A percentile compares a stretch with the other conserved stretches of the same genome.
These are phyloP conservation scores for Tholera decimalis DNA, from an alignment of 2,888 invertebrate genomes.

Conservation along the genomic window DNA sequence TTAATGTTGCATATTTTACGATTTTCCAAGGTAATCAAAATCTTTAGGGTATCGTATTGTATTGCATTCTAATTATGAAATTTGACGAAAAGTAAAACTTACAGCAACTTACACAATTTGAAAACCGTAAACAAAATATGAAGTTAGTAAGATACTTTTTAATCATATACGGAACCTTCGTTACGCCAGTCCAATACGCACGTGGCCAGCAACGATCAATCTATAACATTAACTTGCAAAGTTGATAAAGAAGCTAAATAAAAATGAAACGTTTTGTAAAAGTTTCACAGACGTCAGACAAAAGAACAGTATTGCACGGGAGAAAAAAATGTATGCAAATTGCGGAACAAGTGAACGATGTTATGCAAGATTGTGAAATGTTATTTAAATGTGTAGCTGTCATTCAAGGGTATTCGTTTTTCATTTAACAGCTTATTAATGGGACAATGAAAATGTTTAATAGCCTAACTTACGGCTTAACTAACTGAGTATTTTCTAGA, in stretches of 20 bases:
- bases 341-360: slow-evolving; percentile 63
- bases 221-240: slow-evolving; percentile 22
- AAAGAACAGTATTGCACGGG: slow-evolving; percentile 72
- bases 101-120: too few relatives aligned
- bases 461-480: not conserved
- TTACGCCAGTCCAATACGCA: too few relatives aligned
- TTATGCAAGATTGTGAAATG: slow-evolving; percentile 57
- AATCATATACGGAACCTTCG: too few relatives aligned
- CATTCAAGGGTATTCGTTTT: not conserved
- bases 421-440: too few relatives aligned
- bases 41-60: too few relatives aligned
- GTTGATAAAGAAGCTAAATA: slow-evolving; percentile 48
- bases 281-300: slow-evolving; percentile 66
- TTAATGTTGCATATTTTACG: too few relatives aligned
- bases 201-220: slow-evolving; percentile 20
- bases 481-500: not conserved
- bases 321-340: slow-evolving; percentile 84
- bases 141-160: too few relatives aligned
- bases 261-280: slow-evolving; percentile 61
- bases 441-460: not conserved
- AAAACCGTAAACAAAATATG: too few relatives aligned
- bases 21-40: too few relatives aligned
- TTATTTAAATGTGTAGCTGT: not conserved
- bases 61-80: too few relatives aligned
- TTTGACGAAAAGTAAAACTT: too few relatives aligned